These are phyloP conservation scores for Electrona antarctica DNA, from an alignment of 2,113 vertebrate species.

Conservation along the genomic window DNA sequence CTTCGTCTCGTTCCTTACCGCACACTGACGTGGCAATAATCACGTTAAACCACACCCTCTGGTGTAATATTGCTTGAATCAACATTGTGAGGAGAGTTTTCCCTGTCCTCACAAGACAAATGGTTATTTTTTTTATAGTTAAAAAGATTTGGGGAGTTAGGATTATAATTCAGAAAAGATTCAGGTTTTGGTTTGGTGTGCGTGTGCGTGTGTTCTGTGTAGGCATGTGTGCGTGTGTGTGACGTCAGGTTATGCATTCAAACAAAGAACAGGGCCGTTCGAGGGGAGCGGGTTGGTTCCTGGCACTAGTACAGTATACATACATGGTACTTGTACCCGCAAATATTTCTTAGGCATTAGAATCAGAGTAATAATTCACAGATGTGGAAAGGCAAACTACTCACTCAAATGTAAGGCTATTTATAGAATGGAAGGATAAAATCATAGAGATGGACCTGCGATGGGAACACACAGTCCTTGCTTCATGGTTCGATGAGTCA, in stretches of 20 bases:
- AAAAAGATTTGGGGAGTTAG: no score
- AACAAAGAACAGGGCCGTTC: conserved; percentile 11
- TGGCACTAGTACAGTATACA: not conserved
- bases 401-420: not conserved
- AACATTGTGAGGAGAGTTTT: no score
- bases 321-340: not conserved
- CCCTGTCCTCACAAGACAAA: no score
- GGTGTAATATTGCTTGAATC: no score
- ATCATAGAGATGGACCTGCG: conserved; percentile 16
- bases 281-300: not conserved
- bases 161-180: no score
- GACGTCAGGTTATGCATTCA: not conserved
- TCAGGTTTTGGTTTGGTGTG: no score
- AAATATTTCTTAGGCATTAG: not conserved
- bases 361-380: conserved; percentile 41
- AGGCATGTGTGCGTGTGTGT: conserved; percentile 1
- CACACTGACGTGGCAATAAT: no score
- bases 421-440: conserved; percentile 3
- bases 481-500: conserved; percentile 38
- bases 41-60: no score
- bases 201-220: not conserved
- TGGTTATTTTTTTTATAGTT: no score
- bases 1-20: no score
- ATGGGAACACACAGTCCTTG: conserved; percentile 49
- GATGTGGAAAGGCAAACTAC: conserved; percentile 39